Conservation (phyloP, 2,797 vertebrate species). For the Simalia tracyae region DNA sequence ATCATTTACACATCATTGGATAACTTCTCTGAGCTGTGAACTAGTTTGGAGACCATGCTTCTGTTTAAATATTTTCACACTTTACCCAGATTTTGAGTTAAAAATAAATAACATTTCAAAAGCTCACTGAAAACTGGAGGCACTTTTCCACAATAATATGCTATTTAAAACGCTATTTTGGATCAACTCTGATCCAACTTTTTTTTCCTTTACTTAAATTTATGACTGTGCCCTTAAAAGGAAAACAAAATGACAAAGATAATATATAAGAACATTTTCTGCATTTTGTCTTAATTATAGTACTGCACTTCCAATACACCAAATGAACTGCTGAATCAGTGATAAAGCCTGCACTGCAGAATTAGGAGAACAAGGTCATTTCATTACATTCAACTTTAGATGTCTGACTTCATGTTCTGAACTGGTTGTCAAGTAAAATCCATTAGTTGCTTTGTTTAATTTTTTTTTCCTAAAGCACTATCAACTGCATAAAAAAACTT, state of each 20-base stretch:
- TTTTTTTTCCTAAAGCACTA: constrained; percentile 46
- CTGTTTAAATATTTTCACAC: neutral
- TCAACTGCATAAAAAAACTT: constrained; percentile 56
- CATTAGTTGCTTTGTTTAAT: constrained; percentile 56
- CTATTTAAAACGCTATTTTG: neutral
- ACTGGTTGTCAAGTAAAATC: constrained; percentile 48
- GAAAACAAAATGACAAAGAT: neutral
- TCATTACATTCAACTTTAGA: constrained; percentile 51
- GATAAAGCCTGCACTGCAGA: neutral
- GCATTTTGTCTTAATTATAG: neutral
- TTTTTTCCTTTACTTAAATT: neutral
- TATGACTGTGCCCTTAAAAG: neutral
- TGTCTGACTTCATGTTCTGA: constrained; percentile 50
- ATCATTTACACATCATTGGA: neutral
- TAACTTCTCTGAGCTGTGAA: neutral
- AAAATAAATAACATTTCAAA: neutral
- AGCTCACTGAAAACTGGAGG: neutral
- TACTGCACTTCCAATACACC: neutral
- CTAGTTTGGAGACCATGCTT: neutral
- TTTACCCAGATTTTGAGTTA: neutral
- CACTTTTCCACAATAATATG: neutral
- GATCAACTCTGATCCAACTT: neutral
- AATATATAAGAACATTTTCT: neutral
- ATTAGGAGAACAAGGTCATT: constrained; percentile 32
- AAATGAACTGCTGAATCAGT: neutral